These are phyloP conservation scores for Anthrax anthrax DNA, from an alignment of 2,888 invertebrate species.

Conservation along the genomic window DNA sequence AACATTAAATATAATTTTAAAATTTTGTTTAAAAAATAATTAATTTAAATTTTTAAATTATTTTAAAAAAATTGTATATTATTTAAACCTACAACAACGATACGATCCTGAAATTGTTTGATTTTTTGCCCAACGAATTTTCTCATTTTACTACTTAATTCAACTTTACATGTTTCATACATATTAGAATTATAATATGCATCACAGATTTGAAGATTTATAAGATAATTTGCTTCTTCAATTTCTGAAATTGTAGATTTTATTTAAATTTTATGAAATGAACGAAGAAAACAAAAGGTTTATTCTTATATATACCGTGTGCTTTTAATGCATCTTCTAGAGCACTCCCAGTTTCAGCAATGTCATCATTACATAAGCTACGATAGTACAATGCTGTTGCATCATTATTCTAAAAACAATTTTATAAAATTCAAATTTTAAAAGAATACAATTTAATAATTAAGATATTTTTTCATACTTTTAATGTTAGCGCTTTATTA, in stretches of 20 bases:
- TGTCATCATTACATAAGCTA: conserved; percentile 5
- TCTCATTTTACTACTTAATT: conserved; percentile 3
- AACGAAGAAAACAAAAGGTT: too few species aligned
- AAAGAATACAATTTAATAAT: background rate
- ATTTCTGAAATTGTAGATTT: conserved; percentile 1
- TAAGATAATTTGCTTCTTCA: background rate
- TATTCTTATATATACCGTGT: background rate
- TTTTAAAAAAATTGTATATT: too few species aligned
- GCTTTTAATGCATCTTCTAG: conserved; percentile 5
- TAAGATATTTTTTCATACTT: conserved; percentile 1
- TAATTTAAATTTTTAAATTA: too few species aligned
- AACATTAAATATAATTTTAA: background rate
- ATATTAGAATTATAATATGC: conserved; percentile 5
- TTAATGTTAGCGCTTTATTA: conserved; percentile 6
- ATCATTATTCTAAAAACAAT: conserved; percentile 1
- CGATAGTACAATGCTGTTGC: conserved; percentile 1
- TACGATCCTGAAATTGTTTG: background rate
- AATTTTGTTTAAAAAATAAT: background rate
- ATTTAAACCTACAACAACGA: background rate
- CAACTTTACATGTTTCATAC: conserved; percentile 7
- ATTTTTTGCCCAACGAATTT: conserved; percentile 1
- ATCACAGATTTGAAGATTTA: conserved; percentile 9
- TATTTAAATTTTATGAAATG: too few species aligned
- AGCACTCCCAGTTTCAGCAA: conserved; percentile 2
- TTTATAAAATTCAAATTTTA: background rate